These are phyloP conservation scores for Stomorhina lunata DNA, from an alignment of 2,888 invertebrate species.

Conservation along the genomic window DNA sequence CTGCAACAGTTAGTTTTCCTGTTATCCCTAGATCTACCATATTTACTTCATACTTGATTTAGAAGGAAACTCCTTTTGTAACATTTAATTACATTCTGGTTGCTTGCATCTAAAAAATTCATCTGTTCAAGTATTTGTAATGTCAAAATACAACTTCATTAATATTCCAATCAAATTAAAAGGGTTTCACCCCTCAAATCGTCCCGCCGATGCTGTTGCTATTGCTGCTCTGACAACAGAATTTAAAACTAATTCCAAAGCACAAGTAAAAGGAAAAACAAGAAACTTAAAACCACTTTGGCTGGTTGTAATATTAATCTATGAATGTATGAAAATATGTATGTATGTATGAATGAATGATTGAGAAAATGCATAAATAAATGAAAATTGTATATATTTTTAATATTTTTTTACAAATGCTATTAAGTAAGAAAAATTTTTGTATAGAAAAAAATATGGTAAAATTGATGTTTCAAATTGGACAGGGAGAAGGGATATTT, in stretches of 20 bases:
- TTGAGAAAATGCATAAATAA: not conserved
- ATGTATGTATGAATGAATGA: not conserved
- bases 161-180: conserved; percentile 63
- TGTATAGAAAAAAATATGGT: not conserved
- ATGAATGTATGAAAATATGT: not conserved
- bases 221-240: not conserved
- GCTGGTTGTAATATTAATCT: too few relatives aligned
- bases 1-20: not conserved
- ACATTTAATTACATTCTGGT: not conserved
- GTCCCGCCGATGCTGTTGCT: not conserved
- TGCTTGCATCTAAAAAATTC: not conserved
- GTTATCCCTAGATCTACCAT: not conserved
- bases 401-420: conserved; percentile 5
- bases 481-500: not conserved
- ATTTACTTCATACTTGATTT: not conserved
- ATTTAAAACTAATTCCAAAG: not conserved
- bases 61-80: conserved; percentile 9
- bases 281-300: not conserved
- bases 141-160: conserved; percentile 53
- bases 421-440: conserved; percentile 10
- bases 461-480: not conserved
- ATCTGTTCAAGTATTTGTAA: not conserved
- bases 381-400: conserved; percentile 13
- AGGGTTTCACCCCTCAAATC: conserved; percentile 19
- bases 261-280: not conserved